Conservation (phyloP, 1,140 invertebrate genomes). For the Cylas formicarius region DNA sequence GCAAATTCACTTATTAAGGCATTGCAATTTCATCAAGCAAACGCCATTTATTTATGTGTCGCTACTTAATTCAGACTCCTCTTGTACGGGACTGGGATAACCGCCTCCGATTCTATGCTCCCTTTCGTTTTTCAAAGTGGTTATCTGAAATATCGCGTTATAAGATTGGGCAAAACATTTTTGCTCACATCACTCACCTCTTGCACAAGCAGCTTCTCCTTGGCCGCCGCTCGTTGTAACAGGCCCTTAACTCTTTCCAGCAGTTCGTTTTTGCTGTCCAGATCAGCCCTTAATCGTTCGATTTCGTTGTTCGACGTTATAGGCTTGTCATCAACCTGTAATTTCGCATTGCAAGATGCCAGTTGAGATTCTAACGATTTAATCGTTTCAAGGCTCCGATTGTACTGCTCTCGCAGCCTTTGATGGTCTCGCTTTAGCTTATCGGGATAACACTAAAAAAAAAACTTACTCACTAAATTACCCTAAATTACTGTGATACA, state of each 20-base stretch:
- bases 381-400: slow-evolving; percentile 42
- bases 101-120: neutral
- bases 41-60: slow-evolving; percentile 2
- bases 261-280: slow-evolving; percentile 43
- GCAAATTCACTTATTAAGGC: no score
- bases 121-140: slow-evolving; percentile 11
- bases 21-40: no score
- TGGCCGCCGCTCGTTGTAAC: slow-evolving; percentile 47
- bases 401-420: slow-evolving; percentile 41
- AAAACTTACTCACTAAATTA: slow-evolving; percentile 4
- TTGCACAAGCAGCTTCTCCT: slow-evolving; percentile 48
- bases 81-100: slow-evolving; percentile 9
- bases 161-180: slow-evolving; percentile 1
- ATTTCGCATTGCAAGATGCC: slow-evolving; percentile 7
- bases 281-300: neutral
- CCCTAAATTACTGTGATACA: no score
- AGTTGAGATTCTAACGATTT: slow-evolving; percentile 45
- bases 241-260: slow-evolving; percentile 50
- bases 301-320: slow-evolving; percentile 21
- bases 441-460: slow-evolving; percentile 21
- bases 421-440: slow-evolving; percentile 32
- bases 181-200: slow-evolving; percentile 39
- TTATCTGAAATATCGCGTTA: slow-evolving; percentile 12
- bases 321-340: slow-evolving; percentile 17
- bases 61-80: slow-evolving; percentile 10